Base-by-base conservation (phyloP, 2,797 vertebrate genomes). In the Limnodromus scolopaceus region DNA sequence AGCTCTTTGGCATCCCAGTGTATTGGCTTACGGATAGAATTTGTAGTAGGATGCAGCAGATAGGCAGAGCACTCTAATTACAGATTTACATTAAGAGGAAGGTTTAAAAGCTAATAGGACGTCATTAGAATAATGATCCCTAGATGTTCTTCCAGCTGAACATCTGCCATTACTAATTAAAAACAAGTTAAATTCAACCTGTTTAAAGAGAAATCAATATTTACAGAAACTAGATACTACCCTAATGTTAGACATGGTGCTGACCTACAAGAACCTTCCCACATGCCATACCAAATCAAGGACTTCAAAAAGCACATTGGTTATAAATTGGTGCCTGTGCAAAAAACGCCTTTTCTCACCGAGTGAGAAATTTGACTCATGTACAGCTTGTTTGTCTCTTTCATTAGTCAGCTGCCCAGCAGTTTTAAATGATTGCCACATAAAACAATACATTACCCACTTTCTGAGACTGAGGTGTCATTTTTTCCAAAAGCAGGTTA, bases 121-220 rank as follows among this genome's bases (percentile, higher is more conserved):
- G 57, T 94, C 97, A 97, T 97, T 97, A 97, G 94, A 96, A 97
- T 95, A 97, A 93, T 76, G 63, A 97, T 97, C 95, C 94, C 87
- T 94, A 96, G 95, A 93, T 96, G 93, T 95, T 96, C 82, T 89
- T 72, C 92, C 93, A 97, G 92, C 92, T 91, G 91, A 98, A 97
- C 97, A 97, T 96, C 96, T 98, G 96, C 95, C 94, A 95, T 94
- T 87, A 92, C 92, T 97, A 97, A 98, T 97, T 97, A 97, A 96
- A 97, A 97, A 87, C 82, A 91, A 95, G 89, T 97, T 91, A 95
- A 91, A 97, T 57, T 46, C 94, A 96, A 96, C 89, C 85, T 93
- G 89, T 94, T 96, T 87, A 92, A 95, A 76, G 18, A 92, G 71
- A 87, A 89, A 92, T 89, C 93, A 92, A 77, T 95, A 94, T 94